A percentile compares a stretch with the other conserved stretches of the same genome.
phyloP scores from a whole-genome alignment of 1,140 invertebrate species.

The Pachypeltis micranthus region DNA sequence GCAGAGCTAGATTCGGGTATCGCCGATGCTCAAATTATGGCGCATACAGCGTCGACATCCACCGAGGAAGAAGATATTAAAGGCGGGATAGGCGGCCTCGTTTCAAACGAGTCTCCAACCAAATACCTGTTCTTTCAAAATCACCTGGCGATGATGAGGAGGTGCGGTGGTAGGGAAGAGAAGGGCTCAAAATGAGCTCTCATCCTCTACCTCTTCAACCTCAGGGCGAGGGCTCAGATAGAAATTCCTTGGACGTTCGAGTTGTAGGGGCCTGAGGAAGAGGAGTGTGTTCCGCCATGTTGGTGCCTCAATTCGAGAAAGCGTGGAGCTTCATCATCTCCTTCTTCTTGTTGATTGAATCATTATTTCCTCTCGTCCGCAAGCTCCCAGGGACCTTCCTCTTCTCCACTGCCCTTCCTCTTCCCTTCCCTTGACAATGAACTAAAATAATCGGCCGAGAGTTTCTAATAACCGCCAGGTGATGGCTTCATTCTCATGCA shows the following conservation, averaged over 20 bases:
- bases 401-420: not conserved
- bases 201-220: no score
- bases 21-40: no score
- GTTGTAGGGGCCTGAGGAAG: not conserved
- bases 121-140: slow-evolving; percentile 10
- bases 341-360: slow-evolving; percentile 3
- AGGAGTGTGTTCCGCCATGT: not conserved
- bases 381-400: not conserved
- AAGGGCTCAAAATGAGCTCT: no score
- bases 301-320: not conserved
- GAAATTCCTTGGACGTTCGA: no score
- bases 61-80: slow-evolving; percentile 7
- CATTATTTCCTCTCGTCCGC: not conserved
- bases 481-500: slow-evolving; percentile 3
- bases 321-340: not conserved
- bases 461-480: not conserved
- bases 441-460: slow-evolving; percentile 3
- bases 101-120: slow-evolving; percentile 1
- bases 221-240: no score
- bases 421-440: not conserved
- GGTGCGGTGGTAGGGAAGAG: no score
- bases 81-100: not conserved
- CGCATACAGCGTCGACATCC: no score
- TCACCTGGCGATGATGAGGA: no score
- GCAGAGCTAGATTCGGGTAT: no score